Base-by-base conservation (phyloP, 2,888 invertebrate genomes). In the Thymelicus sylvestris region DNA sequence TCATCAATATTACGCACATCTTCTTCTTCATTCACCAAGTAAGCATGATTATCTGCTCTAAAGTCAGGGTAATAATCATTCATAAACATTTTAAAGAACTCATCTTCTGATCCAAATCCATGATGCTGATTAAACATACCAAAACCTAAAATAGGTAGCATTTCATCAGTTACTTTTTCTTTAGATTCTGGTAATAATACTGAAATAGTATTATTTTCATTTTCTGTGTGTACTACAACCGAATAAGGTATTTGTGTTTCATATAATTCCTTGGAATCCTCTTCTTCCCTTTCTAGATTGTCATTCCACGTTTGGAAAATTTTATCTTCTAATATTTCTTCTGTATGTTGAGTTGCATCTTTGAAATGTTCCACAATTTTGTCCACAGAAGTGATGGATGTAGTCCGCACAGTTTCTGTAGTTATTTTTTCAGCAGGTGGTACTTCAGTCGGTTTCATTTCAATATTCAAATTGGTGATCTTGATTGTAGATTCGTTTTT, bases 41-140 rank as follows among this genome's bases (percentile, higher is more conserved):
- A 81, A 5, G 77, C 78, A 8, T 79, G 74, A 70, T 82, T 86
- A 12, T 88, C 89, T 44, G 72, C 76, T 44, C 80, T 81, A 55
- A 93, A 93, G 66, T 86, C 80, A 0, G 92, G 92, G 66, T 89
- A 92, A 67, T 92, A 93, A 69, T 92, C 92, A 6, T 87, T 83
- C 6, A 84, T 73, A 67, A 75, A 78, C 10, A 81, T 73, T 65
- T 77, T 78, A 24, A 80, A 78, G n/a, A 84, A 67, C 47, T 74
- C 66, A 62, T 83, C 78, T 77, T 86, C 84, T 63, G 73, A 69
- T 7, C 77, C 79, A 71, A 82, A 62, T 67, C 81, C 79, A 31
- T 80, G 78, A 47, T 74, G 73, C 67, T 74, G 44, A 50, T 55
- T 38, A n/a, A n/a, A 48, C 38, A 19, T 19, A 31, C 55, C 38